Percentiles rank a stretch among this genome's conserved stretches.
Evolutionary conservation across 2,113 vertebrate species (phyloP).

Genomic region (Spea bombifrons): DNA sequence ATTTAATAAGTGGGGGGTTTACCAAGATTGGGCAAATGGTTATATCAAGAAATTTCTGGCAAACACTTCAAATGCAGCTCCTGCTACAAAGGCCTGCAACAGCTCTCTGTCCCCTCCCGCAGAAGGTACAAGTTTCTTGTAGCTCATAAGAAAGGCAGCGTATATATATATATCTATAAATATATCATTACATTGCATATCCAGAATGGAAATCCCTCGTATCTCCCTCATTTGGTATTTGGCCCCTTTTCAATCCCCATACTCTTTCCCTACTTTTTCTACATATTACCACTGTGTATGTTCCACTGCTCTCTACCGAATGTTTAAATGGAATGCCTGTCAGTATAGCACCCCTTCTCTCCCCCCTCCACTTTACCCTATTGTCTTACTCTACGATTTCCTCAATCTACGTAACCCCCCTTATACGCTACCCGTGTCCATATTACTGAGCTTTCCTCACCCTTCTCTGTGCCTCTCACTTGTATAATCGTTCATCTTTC

Average conservation of each 20-base stretch:
- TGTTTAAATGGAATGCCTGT: slow-evolving; percentile 45
- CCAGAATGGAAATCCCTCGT: slow-evolving; percentile 38
- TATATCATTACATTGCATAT: slow-evolving; percentile 44
- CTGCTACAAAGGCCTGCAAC: slow-evolving; percentile 9
- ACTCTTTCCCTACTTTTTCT: slow-evolving; percentile 26
- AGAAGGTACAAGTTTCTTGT: slow-evolving; percentile 35
- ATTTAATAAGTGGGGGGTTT: too few relatives aligned
- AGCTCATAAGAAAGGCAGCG: slow-evolving; percentile 33
- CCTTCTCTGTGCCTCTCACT: neutral
- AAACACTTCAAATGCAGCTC: neutral
- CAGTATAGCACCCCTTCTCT: slow-evolving; percentile 34
- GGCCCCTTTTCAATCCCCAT: slow-evolving; percentile 13
- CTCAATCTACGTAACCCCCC: neutral
- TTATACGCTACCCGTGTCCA: neutral
- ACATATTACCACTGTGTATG: slow-evolving; percentile 48
- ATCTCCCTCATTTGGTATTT: slow-evolving; percentile 41
- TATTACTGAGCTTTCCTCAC: neutral
- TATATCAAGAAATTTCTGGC: too few relatives aligned
- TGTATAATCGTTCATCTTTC: too few relatives aligned
- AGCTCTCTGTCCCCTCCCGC: slow-evolving; percentile 8
- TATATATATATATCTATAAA: slow-evolving; percentile 22
- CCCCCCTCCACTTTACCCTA: neutral
- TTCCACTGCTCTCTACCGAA: slow-evolving; percentile 42
- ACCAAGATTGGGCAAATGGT: too few relatives aligned
- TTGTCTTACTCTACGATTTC: neutral